Base-by-base conservation (phyloP, 2,113 vertebrate genomes). In the Tachysurus fulvidraco region DNA sequence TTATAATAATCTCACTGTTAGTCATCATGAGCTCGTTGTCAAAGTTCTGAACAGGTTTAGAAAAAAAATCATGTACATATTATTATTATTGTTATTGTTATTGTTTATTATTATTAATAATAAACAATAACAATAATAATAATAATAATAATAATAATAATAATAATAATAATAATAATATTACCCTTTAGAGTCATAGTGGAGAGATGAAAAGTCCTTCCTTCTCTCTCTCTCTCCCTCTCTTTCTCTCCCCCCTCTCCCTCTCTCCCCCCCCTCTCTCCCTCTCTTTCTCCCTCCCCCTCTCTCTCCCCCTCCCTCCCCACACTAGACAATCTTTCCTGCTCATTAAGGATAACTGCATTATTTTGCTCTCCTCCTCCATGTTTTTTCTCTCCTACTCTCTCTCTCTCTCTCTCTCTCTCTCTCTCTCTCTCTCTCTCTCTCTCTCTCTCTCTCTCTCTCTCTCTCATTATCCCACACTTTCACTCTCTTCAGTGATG, bases 381-480 rank as follows among this genome's bases (percentile, higher is more conserved):
- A 57, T 79, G 55, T 76, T 67, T 55, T 28, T 73, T 50, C 74
- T 80, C 78, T 64, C 64, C 57, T 17, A 50, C 19, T 41, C 46
- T 59, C 83, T 30, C 81, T 69, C 25, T 74, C 52, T 64, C 77
- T 62, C 46, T 83, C 17, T 86, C 9, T 73, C 67, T 8, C 67
- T 8, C 41, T 71, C 41, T 71, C 16, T 19, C 16, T 41, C 17
- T 30, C 21, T 77, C 52, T 76, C 23, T 54, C 36, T 85, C 78
- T 81, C 69, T 65, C 46, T 80, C 14, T 60, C 62, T 77, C 50
- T 54, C 21, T 41, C 57, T 74, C 50, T 85, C 57, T 36, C 46
- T 83, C 17, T 86, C 10, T 73, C 67, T 2, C 67, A 19, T 71
- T 71, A 71, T 71, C 16, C 41, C 16, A 71, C 17, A 30, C 21